Evolutionary conservation across 2,888 invertebrate genomes (phyloP).

Genomic region (Amorpha juglandis): DNA sequence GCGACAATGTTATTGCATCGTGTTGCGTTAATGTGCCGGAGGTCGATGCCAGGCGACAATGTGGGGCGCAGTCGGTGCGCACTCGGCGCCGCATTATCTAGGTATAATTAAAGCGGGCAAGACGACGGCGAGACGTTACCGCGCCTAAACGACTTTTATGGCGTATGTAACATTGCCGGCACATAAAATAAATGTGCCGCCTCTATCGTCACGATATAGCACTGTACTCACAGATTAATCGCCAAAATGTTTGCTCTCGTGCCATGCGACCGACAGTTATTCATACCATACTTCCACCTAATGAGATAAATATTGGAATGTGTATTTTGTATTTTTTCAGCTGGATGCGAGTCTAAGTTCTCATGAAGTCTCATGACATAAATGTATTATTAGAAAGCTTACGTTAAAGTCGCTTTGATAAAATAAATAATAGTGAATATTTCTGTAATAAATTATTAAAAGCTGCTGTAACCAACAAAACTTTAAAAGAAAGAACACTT

Average conservation of each 20-base stretch:
- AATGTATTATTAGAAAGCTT: neutral
- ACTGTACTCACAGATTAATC: conserved; percentile 78
- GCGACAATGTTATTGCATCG: conserved; percentile 73
- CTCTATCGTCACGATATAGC: conserved; percentile 72
- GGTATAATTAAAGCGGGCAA: conserved; percentile 82
- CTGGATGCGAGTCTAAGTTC: conserved; percentile 32
- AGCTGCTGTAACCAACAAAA: neutral
- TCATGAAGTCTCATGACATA: conserved; percentile 2
- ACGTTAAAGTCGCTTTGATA: neutral
- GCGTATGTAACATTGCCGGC: conserved; percentile 83
- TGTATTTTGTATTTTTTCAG: conserved; percentile 48
- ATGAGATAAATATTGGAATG: conserved; percentile 65
- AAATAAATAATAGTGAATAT: neutral
- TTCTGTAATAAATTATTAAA: conserved; percentile 8
- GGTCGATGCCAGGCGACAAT: conserved; percentile 48
- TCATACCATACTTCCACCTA: conserved; percentile 60
- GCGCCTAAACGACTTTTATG: conserved; percentile 83
- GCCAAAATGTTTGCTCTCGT: conserved; percentile 79
- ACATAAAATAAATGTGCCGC: conserved; percentile 84
- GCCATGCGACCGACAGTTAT: conserved; percentile 66
- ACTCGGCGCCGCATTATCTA: conserved; percentile 76
- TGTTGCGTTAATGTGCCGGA: conserved; percentile 69
- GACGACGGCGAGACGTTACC: conserved; percentile 82
- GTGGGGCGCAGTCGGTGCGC: conserved; percentile 59
- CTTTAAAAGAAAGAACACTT: neutral